Conservation (phyloP, 2,888 invertebrate genomes). For the Tholera decimalis region DNA sequence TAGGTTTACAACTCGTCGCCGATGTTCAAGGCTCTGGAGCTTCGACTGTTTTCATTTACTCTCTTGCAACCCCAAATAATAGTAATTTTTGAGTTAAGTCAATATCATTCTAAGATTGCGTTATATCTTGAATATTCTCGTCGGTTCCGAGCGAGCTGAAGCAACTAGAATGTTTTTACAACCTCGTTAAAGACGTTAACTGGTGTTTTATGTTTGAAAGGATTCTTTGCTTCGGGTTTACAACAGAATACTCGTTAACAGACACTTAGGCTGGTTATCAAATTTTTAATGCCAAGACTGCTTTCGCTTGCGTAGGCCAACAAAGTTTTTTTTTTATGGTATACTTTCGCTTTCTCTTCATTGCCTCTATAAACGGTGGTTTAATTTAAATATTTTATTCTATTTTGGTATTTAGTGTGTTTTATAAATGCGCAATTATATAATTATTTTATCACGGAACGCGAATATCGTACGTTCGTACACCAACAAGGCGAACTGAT, state of each 20-base stretch:
- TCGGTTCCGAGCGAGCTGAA: constrained; percentile 27
- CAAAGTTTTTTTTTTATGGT: constrained; percentile 45
- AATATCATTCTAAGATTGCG: constrained; percentile 57
- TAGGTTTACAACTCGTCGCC: no score
- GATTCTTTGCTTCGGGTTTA: constrained; percentile 57
- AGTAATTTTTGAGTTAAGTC: no score
- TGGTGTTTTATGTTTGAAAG: constrained; percentile 58
- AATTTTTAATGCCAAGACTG: constrained; percentile 52
- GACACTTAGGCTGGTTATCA: constrained; percentile 57
- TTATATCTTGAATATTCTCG: constrained; percentile 36
- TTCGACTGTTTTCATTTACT: no score
- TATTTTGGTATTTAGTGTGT: neutral
- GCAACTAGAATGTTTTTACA: constrained; percentile 63
- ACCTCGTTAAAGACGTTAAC: constrained; percentile 61
- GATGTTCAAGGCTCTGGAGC: no score
- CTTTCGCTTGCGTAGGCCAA: constrained; percentile 41
- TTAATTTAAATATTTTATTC: constrained; percentile 18
- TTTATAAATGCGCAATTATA: neutral
- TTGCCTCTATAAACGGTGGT: constrained; percentile 27
- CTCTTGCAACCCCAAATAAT: no score
- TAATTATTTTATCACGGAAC: no score
- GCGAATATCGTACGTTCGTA: no score
- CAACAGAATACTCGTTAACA: constrained; percentile 58
- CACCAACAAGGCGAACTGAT: no score
- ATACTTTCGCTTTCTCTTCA: constrained; percentile 33